A percentile compares a stretch with the other conserved stretches of the same genome.
These are phyloP conservation scores for Andrena bicolor DNA, from an alignment of 2,888 invertebrate genomes.

Conservation along the genomic window DNA sequence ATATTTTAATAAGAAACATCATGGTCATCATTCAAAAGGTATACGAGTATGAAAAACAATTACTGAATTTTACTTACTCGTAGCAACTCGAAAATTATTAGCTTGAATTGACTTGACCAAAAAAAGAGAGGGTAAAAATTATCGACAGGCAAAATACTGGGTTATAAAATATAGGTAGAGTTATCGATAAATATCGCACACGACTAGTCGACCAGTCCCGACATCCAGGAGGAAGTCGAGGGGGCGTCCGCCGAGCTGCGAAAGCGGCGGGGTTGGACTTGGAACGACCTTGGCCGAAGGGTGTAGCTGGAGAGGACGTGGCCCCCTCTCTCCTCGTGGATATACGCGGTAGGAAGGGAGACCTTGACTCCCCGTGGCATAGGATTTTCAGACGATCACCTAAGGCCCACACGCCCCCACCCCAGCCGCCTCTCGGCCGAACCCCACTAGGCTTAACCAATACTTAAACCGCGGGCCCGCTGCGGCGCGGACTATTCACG, in stretches of 20 bases:
- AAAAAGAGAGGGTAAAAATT: too few relatives aligned
- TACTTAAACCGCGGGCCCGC: conserved; percentile 80
- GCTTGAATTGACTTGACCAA: too few relatives aligned
- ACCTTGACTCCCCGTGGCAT: conserved; percentile 68
- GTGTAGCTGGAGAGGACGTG: conserved; percentile 32
- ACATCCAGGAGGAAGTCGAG: neutral
- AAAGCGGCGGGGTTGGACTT: neutral
- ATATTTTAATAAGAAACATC: too few relatives aligned
- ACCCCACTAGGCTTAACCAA: conserved; percentile 82
- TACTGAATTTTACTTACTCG: too few relatives aligned
- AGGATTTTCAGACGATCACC: conserved; percentile 59
- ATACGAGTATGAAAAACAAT: too few relatives aligned
- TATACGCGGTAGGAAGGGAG: conserved; percentile 42
- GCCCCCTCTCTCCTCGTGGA: conserved; percentile 21
- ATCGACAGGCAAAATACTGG: too few relatives aligned
- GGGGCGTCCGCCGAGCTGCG: neutral
- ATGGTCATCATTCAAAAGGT: too few relatives aligned
- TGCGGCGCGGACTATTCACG: conserved; percentile 82
- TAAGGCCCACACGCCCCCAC: conserved; percentile 61
- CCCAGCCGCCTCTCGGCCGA: conserved; percentile 46
- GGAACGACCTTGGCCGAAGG: conserved; percentile 62
- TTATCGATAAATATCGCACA: too few relatives aligned
- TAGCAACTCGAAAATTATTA: too few relatives aligned
- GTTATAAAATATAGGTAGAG: too few relatives aligned
- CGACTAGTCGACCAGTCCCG: too few relatives aligned